phyloP scores from a whole-genome alignment of 2,113 vertebrate species.

The Rafetus swinhoei region DNA sequence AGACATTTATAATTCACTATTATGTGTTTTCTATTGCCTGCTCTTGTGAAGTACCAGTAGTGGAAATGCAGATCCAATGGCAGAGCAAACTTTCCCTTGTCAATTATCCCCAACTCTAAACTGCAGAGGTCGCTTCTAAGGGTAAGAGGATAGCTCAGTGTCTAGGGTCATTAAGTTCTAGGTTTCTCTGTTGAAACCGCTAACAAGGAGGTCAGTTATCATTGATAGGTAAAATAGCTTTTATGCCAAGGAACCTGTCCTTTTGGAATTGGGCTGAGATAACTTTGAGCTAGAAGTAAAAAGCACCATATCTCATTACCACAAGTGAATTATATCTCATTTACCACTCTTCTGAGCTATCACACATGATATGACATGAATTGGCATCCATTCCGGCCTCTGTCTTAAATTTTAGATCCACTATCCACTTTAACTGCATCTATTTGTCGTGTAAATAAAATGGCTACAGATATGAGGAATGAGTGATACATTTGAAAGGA shows the following conservation, averaged over 20 bases:
- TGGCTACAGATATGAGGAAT: not conserved
- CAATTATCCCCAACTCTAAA: not conserved
- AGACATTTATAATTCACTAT: not conserved
- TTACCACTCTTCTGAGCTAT: not conserved
- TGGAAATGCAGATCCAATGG: not conserved
- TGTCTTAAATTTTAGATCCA: not conserved
- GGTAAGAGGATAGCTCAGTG: conserved; percentile 36
- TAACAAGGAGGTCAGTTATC: conserved; percentile 43
- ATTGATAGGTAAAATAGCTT: conserved; percentile 48
- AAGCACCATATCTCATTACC: conserved; percentile 14
- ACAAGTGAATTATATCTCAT: too few species aligned
- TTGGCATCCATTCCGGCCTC: not conserved
- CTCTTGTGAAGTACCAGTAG: not conserved
- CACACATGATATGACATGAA: not conserved
- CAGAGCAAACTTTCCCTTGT: not conserved
- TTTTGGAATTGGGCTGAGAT: conserved; percentile 12
- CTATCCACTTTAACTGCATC: not conserved
- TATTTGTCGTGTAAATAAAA: conserved; percentile 1
- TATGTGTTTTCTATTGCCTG: not conserved
- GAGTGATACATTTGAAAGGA: not conserved
- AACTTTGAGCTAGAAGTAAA: conserved; percentile 17
- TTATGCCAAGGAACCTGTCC: conserved; percentile 34
- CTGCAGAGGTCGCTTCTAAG: not conserved
- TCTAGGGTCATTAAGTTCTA: conserved; percentile 53
- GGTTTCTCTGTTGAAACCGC: conserved; percentile 46